Conservation (phyloP, 2,888 invertebrate genomes). For the Eilema caniola region DNA sequence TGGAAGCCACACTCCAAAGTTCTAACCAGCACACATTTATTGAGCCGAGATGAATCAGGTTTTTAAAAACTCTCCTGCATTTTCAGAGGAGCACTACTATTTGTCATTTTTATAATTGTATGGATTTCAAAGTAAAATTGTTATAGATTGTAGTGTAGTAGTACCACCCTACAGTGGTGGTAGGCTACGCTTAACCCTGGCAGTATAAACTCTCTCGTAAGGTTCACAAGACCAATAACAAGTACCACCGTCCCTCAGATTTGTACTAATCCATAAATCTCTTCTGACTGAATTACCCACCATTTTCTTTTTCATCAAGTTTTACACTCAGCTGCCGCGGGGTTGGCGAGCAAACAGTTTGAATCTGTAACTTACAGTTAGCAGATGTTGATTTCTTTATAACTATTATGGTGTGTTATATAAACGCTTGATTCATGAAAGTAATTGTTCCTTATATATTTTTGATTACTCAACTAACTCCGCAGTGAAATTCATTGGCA, state of each 20-base stretch:
- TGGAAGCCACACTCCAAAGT: background rate
- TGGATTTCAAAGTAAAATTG: no score
- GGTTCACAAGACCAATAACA: slow-evolving; percentile 26
- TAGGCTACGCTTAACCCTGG: background rate
- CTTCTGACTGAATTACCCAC: slow-evolving; percentile 28
- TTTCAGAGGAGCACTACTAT: no score
- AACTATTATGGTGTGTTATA: background rate
- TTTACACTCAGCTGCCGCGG: slow-evolving; percentile 3
- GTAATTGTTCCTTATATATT: no score
- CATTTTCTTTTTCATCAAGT: slow-evolving; percentile 9
- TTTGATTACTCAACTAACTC: background rate
- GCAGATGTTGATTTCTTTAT: background rate
- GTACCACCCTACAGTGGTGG: background rate
- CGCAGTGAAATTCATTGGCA: background rate
- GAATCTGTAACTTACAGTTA: background rate
- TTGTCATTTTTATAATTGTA: no score
- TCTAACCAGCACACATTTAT: background rate
- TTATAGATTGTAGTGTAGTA: background rate
- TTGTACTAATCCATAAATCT: slow-evolving; percentile 40
- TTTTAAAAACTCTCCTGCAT: background rate
- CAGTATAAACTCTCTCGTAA: slow-evolving; percentile 13
- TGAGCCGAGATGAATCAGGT: background rate
- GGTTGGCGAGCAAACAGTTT: background rate
- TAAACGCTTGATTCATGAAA: no score
- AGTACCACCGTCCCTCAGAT: slow-evolving; percentile 10